These are phyloP conservation scores for Osmerus mordax DNA, from an alignment of 2,113 vertebrate genomes.

Conservation along the genomic window DNA sequence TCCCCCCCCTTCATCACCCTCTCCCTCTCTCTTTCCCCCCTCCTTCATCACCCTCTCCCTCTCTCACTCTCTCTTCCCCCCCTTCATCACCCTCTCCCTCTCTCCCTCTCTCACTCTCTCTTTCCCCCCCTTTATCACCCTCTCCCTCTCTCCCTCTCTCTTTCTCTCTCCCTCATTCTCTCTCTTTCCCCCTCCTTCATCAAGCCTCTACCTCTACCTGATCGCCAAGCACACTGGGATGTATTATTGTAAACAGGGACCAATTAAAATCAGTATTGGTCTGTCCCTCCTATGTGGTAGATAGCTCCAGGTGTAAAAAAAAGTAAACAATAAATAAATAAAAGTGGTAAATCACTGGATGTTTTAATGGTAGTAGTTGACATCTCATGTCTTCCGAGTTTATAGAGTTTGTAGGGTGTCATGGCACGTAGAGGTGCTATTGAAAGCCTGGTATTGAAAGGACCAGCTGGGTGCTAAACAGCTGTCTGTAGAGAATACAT, in stretches of 20 bases:
- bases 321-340: no score
- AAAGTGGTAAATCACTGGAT: not conserved
- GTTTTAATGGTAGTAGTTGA: not conserved
- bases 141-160: slow-evolving; percentile 22
- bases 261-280: slow-evolving; percentile 30
- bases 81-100: no score
- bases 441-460: no score
- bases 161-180: slow-evolving; percentile 7
- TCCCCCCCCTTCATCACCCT: no score
- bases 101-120: no score
- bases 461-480: no score
- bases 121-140: no score
- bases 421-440: no score
- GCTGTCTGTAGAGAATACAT: no score
- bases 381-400: not conserved
- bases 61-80: not conserved
- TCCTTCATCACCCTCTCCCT: not conserved
- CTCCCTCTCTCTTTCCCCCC: not conserved
- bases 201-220: slow-evolving; percentile 19
- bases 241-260: slow-evolving; percentile 31
- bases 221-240: slow-evolving; percentile 31
- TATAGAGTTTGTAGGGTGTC: not conserved
- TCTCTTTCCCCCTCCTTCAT: no score
- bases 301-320: not conserved
- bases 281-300: not conserved